phyloP scores from a whole-genome alignment of 2,888 invertebrate species.

The Nesidiocoris tenuis region DNA sequence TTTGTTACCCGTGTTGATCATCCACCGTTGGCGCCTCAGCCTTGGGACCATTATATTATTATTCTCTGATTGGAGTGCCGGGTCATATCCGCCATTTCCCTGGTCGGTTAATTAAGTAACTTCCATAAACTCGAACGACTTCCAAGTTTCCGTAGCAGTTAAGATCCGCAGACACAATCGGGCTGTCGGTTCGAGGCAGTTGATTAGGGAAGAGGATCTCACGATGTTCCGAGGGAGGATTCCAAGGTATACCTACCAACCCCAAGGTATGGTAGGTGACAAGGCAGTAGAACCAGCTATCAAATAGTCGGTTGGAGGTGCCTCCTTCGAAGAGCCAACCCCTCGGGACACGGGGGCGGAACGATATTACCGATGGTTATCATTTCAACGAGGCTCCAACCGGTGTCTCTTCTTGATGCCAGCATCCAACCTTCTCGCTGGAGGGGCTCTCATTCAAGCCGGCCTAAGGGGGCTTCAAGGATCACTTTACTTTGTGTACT shows the following conservation, averaged over 20 bases:
- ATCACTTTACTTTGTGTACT: not conserved
- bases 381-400: slow-evolving; percentile 24
- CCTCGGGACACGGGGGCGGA: slow-evolving; percentile 20
- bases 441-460: not conserved
- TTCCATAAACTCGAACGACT: not conserved
- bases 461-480: too few relatives aligned
- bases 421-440: not conserved
- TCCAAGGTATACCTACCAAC: too few relatives aligned
- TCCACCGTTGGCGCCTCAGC: too few relatives aligned
- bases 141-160: not conserved
- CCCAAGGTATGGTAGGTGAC: too few relatives aligned
- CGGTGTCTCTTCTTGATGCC: not conserved
- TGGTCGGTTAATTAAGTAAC: not conserved
- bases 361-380: slow-evolving; percentile 34
- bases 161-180: not conserved
- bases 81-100: not conserved
- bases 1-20: too few relatives aligned
- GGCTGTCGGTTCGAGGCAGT: not conserved
- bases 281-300: slow-evolving; percentile 1
- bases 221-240: not conserved
- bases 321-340: not conserved
- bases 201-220: not conserved
- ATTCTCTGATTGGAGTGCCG: not conserved
- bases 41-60: too few relatives aligned
- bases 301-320: slow-evolving; percentile 26